Evolutionary conservation across 2,888 invertebrate species (phyloP), one percentile per base, ranked within the genome.

Genomic region (Mythimna ferrago): DNA sequence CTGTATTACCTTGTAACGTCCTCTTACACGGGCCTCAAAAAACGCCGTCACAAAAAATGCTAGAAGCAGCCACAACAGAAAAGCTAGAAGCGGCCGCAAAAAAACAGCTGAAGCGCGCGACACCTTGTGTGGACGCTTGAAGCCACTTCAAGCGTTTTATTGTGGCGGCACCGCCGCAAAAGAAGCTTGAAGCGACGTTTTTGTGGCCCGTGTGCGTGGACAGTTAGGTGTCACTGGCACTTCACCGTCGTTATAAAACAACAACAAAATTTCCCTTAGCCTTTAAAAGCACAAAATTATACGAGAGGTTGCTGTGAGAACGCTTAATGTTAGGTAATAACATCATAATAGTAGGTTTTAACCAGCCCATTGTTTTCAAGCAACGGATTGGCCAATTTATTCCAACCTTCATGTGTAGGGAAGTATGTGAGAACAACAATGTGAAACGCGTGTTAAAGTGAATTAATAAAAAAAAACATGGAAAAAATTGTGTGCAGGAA

Each of bases 401-500:
- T 65, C 4, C n/a, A 41, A 57, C 2, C 21, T 44, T 26, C 57
- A 56, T 53, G 51, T 14, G 26, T 58, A 38, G 16, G 5, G 56
- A 78, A 62, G 0, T 16, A 65, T 54, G 44, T 66, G 26, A 58
- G 26, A 64, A 64, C 14, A 60, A 73, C 61, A 78, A 53, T 58
- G 44, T 73, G 6, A 70, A 76, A 0, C 21, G 53, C 38, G 66
- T 76, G 65, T 54, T 26, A 53, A 66, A 14, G 10, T 51, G 54
- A 66, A 60, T 64, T 67, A 62, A 16, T 38, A 66, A 71, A 35
- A 7, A 41, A n/a, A 6, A 19, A 14, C 9, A 11, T n/a, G 6
- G 2, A 35, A 54, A 38, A 16, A 54, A 32, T 32, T 41, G 14
- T 64, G 21, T 32, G 21, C 32, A n/a, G 9, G 7, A 62, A 62